These are phyloP conservation scores for Polypedilum pembai DNA, from an alignment of 1,140 invertebrate species.

Conservation along the genomic window DNA sequence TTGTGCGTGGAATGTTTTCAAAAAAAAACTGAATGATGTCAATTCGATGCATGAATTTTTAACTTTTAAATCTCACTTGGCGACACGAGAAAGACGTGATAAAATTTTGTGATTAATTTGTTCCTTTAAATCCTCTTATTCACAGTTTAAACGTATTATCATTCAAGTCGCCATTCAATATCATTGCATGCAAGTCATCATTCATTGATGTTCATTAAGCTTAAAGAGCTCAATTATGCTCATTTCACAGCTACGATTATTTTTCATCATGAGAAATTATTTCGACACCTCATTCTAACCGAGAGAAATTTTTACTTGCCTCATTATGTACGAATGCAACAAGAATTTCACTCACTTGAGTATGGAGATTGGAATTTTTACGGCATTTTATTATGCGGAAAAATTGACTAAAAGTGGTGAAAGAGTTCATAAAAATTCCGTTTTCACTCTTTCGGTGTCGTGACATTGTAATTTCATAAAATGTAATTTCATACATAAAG, in stretches of 20 bases:
- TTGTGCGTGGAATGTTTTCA: no score
- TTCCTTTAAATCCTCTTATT: background rate
- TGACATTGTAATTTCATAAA: background rate
- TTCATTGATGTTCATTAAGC: no score
- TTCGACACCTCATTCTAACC: no score
- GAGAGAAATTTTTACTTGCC: no score
- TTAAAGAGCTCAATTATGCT: no score
- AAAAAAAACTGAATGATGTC: no score
- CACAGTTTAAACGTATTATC: background rate
- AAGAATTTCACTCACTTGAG: background rate
- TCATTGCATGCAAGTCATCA: no score
- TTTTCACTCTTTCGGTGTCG: background rate
- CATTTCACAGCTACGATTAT: no score
- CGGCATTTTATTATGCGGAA: background rate
- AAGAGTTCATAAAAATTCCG: conserved; percentile 4
- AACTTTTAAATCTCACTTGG: no score
- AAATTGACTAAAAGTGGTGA: background rate
- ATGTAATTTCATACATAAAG: no score
- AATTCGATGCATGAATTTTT: no score
- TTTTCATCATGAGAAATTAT: no score
- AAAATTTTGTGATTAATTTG: background rate
- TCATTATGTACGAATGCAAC: background rate
- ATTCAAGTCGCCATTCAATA: background rate
- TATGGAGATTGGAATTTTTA: background rate
- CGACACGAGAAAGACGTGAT: background rate